Evolutionary conservation across 2,888 invertebrate genomes (phyloP).

Genomic region (Drosophila neutralis): DNA sequence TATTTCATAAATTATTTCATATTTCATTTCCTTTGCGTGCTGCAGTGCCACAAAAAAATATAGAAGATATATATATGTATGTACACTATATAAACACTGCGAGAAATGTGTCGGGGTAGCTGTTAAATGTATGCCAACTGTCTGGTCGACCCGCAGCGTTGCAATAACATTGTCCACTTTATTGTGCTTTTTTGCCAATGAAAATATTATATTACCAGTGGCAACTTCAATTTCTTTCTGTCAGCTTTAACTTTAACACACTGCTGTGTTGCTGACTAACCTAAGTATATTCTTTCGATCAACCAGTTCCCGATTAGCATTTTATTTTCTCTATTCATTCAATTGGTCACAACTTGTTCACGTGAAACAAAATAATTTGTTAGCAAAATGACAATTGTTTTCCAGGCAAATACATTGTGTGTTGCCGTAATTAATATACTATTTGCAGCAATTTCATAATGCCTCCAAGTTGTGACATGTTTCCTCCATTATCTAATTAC

Average conservation of each 20-base stretch:
- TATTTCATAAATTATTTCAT: conserved; percentile 72
- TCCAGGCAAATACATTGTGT: not conserved
- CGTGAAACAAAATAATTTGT: not conserved
- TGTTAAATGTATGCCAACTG: conserved; percentile 39
- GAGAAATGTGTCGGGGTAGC: conserved; percentile 14
- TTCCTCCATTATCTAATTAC: not conserved
- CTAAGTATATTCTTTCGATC: not conserved
- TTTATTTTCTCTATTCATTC: not conserved
- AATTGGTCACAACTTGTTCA: not conserved
- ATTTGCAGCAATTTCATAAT: conserved; percentile 13
- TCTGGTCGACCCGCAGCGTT: conserved; percentile 46
- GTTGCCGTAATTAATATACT: not conserved
- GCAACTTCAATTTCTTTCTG: conserved; percentile 50
- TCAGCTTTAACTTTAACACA: conserved; percentile 12
- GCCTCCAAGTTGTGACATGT: not conserved
- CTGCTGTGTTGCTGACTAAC: not conserved
- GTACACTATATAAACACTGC: conserved; percentile 14
- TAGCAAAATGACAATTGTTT: conserved; percentile 3
- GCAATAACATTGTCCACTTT: conserved; percentile 51
- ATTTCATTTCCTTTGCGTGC: conserved; percentile 74
- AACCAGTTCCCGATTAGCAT: not conserved
- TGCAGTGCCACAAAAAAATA: conserved; percentile 40
- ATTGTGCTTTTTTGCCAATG: conserved; percentile 42
- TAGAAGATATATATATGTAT: conserved; percentile 8
- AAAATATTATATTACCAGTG: conserved; percentile 60